These are phyloP conservation scores for Epizoanthus illoricatus DNA, from an alignment of 92 coral and sea anemone species.

Conservation along the genomic window DNA sequence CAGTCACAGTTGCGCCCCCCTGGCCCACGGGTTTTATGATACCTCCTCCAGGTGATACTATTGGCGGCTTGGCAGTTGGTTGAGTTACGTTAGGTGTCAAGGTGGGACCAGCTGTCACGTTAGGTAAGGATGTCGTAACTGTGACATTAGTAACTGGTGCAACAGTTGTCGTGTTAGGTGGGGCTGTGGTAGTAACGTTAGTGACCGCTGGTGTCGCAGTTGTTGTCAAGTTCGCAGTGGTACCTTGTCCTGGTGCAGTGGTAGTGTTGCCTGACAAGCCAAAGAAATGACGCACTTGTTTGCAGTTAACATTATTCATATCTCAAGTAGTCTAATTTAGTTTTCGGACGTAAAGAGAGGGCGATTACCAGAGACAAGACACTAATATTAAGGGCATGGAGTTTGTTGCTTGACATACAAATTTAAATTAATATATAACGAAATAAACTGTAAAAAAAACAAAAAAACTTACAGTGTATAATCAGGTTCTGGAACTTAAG, in stretches of 20 bases:
- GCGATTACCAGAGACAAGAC: no score
- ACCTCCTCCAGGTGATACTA: constrained; percentile 29
- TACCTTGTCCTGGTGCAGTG: not conserved
- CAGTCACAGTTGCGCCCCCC: constrained; percentile 28
- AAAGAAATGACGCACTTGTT: not conserved
- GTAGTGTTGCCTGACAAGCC: constrained; percentile 4
- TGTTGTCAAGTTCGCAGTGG: not conserved
- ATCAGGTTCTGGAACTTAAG: no score
- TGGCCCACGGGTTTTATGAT: constrained; percentile 4
- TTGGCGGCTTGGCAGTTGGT: constrained; percentile 19
- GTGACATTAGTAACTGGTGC: constrained; percentile 20
- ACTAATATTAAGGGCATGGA: no score
- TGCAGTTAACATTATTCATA: not conserved
- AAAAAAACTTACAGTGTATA: no score
- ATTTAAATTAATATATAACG: no score
- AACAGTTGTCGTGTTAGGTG: constrained; percentile 1
- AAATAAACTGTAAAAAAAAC: no score
- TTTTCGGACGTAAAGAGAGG: no score
- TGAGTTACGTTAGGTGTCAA: not conserved
- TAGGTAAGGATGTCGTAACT: not conserved
- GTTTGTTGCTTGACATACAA: no score
- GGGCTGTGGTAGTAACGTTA: not conserved
- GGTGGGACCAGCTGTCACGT: constrained; percentile 10
- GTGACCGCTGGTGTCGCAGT: not conserved
- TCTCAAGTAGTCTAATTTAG: not conserved